Base-by-base conservation (phyloP, 2,113 vertebrate genomes). In the Oncorhynchus gorbuscha region DNA sequence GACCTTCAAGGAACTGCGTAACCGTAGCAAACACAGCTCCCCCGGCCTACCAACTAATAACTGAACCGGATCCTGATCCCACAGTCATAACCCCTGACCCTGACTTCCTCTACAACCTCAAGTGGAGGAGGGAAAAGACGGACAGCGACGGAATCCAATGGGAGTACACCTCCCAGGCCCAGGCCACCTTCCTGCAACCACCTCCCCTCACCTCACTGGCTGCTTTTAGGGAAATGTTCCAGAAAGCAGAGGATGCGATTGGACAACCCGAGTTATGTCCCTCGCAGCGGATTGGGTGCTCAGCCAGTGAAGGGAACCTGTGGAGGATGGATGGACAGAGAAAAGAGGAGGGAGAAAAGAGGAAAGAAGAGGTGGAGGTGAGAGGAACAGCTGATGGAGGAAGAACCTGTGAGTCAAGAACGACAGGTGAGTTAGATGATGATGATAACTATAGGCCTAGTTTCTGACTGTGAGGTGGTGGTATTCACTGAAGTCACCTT, bases 1-100 rank as follows among this genome's bases (percentile, higher is more conserved):
- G 14, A 99, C 96, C 0, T 99, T 99, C 87, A 96, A 96, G 88
- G 97, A 99, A 87, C 87, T 99, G 75, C 92, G 97, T 13, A 92
- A 94, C 83, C 93, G 96, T 75, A 92, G 80, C 87, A 95, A 94
- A 84, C 92, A 89, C 81, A 81, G 72, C 74, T 86, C 79, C 9
- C 9, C 93, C 74, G 1, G 74, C 71, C 1, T 89, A 88, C 2
- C 89, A 76, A 68, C 64, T 92, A 48, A 89, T 92, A 26, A 89
- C 77, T 1, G 88, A 89, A 0, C 88, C 90, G 1, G 93, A 94
- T 1, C 93, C 93, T 0, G 94, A 94, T 78, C 92, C 92, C 5
- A 85, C 76, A 1, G 72, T 94, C 22, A 77, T 93, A 14, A 94
- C 93, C 1, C 93, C 93, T 1, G 94, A 94, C 76, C 90, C 93